Evolutionary conservation across 2,113 vertebrate genomes (phyloP).

Genomic region (Trachemys scripta): DNA sequence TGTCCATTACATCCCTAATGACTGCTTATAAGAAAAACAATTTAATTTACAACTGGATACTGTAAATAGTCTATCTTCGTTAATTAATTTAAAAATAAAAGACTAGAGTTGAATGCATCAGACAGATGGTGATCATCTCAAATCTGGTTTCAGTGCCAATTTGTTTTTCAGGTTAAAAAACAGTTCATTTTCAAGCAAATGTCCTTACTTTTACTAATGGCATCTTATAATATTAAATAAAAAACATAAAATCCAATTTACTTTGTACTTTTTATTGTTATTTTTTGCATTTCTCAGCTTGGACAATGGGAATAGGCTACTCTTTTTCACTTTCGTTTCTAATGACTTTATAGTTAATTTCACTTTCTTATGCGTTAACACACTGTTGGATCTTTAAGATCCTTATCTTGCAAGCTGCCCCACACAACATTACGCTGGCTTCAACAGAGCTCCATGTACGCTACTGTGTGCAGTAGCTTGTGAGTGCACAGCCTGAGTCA

Average conservation of each 20-base stretch:
- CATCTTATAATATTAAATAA: accelerated
- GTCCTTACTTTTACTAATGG: background rate
- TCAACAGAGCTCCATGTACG: background rate
- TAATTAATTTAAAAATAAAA: background rate
- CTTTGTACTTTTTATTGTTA: accelerated
- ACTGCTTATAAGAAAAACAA: accelerated
- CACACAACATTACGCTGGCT: background rate
- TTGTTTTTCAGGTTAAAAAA: background rate
- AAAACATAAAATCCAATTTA: background rate
- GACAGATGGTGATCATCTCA: background rate
- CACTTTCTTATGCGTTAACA: background rate
- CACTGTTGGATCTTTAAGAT: background rate
- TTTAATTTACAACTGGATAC: background rate
- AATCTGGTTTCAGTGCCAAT: background rate
- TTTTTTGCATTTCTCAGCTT: background rate
- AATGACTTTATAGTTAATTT: background rate
- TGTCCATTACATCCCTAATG: accelerated
- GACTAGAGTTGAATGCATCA: background rate
- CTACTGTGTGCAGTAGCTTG: background rate
- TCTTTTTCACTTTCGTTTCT: background rate
- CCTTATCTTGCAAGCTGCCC: background rate
- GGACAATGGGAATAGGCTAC: background rate
- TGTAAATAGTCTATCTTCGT: accelerated
- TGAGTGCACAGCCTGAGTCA: background rate
- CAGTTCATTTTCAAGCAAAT: background rate